These are phyloP conservation scores for Pipra filicauda DNA, from an alignment of 2,113 vertebrate genomes.

Conservation along the genomic window DNA sequence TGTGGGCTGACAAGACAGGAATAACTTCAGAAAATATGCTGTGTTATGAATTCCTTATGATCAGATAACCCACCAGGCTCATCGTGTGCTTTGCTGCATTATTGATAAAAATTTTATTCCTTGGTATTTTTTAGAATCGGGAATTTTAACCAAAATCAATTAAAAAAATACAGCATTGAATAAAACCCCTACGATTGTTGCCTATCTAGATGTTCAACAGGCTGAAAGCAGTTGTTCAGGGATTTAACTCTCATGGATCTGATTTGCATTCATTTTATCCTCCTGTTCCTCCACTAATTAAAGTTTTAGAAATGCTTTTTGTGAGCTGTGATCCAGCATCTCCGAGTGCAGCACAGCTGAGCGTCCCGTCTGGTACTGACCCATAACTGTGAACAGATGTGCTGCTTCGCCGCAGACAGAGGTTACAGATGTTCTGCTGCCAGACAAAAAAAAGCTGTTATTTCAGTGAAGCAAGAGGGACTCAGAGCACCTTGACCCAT, in stretches of 20 bases:
- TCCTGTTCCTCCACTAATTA: slow-evolving; percentile 29
- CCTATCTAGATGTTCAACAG: neutral
- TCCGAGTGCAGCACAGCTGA: neutral
- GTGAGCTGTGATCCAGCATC: slow-evolving; percentile 31
- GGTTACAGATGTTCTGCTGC: slow-evolving; percentile 65
- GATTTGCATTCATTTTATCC: slow-evolving; percentile 48
- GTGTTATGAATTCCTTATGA: neutral
- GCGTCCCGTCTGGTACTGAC: slow-evolving; percentile 61
- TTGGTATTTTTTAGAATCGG: neutral
- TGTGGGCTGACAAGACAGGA: neutral
- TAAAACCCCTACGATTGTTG: neutral
- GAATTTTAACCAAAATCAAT: neutral
- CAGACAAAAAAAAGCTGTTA: slow-evolving; percentile 42
- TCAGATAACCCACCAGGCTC: neutral
- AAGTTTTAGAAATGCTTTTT: slow-evolving; percentile 15
- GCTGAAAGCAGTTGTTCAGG: neutral
- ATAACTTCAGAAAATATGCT: neutral
- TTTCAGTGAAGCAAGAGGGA: slow-evolving; percentile 59
- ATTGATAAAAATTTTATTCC: neutral
- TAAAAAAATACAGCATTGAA: neutral
- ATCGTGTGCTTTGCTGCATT: neutral
- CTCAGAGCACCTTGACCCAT: slow-evolving; percentile 79
- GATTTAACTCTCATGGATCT: slow-evolving; percentile 43
- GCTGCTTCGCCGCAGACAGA: slow-evolving; percentile 36
- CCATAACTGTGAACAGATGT: slow-evolving; percentile 75